These are phyloP conservation scores for Rhadina sibilatrix DNA, from an alignment of 2,113 vertebrate genomes.

Conservation along the genomic window DNA sequence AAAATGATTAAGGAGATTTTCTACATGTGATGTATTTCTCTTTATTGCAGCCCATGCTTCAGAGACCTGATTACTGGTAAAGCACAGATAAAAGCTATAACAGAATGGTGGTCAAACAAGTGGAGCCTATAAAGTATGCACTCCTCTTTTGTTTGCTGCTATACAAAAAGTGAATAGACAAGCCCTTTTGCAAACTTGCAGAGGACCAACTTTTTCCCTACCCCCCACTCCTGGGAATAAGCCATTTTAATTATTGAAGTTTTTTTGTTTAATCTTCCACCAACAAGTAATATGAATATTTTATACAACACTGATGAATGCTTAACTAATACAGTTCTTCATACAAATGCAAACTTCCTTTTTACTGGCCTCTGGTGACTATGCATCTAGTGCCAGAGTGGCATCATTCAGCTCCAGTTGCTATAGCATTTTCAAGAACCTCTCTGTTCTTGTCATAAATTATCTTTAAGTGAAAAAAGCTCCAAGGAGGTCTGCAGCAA, in stretches of 20 bases:
- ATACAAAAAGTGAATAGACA: conserved; percentile 78
- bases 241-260: conserved; percentile 72
- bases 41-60: background rate
- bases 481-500: conserved; percentile 86
- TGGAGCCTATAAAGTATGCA: conserved; percentile 70
- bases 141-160: conserved; percentile 77
- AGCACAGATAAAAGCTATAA: conserved; percentile 72
- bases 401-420: conserved; percentile 88
- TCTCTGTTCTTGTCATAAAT: conserved; percentile 98
- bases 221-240: conserved; percentile 67
- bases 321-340: conserved; percentile 77
- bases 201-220: conserved; percentile 68
- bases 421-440: conserved; percentile 99
- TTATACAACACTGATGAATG: conserved; percentile 72
- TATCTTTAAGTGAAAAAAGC: conserved; percentile 96
- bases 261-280: conserved; percentile 67
- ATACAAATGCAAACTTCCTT: conserved; percentile 81
- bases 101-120: conserved; percentile 65
- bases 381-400: conserved; percentile 71
- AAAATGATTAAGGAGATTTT: conserved; percentile 35
- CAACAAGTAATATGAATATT: conserved; percentile 74
- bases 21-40: background rate
- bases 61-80: conserved; percentile 61
- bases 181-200: conserved; percentile 72
- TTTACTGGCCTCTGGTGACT: conserved; percentile 78